A percentile compares a stretch with the other conserved stretches of the same genome.
Evolutionary conservation across 2,888 invertebrate genomes (phyloP).

Genomic region (Plebejus melissa): DNA sequence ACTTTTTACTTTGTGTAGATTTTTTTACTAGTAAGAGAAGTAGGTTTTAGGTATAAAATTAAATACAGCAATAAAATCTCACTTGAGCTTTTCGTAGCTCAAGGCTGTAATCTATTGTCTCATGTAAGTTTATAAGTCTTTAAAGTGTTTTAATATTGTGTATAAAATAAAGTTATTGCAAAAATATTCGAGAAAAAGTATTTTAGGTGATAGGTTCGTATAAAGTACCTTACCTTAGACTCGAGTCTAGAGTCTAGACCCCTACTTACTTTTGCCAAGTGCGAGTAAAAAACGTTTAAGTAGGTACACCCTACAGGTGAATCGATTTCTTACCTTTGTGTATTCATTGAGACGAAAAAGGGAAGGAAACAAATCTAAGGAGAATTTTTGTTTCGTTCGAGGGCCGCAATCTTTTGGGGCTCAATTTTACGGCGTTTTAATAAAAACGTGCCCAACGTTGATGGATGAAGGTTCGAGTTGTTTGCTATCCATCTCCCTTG

Average conservation of each 20-base stretch:
- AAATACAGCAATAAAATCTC: background rate
- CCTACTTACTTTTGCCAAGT: background rate
- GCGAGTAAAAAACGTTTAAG: background rate
- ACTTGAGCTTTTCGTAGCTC: background rate
- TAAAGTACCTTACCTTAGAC: background rate
- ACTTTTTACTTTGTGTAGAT: too few species aligned
- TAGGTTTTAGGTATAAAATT: background rate
- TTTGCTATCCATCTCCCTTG: constrained; percentile 10
- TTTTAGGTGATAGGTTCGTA: background rate
- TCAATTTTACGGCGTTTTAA: constrained; percentile 20
- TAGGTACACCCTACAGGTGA: background rate
- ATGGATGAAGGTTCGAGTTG: constrained; percentile 26
- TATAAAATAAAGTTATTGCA: too few species aligned
- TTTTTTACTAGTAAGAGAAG: too few species aligned
- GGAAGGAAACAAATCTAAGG: background rate
- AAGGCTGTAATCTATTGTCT: background rate
- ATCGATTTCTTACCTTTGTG: background rate
- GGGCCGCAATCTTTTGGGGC: constrained; percentile 15
- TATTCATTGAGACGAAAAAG: background rate
- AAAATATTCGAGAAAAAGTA: too few species aligned
- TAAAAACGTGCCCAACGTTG: constrained; percentile 14
- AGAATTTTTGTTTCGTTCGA: constrained; percentile 6
- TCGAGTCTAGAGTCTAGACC: too few species aligned
- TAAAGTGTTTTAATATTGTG: background rate
- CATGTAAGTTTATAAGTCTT: background rate